Base-by-base conservation (phyloP, 2,888 invertebrate species). In the Dorcus parallelipipedus region DNA sequence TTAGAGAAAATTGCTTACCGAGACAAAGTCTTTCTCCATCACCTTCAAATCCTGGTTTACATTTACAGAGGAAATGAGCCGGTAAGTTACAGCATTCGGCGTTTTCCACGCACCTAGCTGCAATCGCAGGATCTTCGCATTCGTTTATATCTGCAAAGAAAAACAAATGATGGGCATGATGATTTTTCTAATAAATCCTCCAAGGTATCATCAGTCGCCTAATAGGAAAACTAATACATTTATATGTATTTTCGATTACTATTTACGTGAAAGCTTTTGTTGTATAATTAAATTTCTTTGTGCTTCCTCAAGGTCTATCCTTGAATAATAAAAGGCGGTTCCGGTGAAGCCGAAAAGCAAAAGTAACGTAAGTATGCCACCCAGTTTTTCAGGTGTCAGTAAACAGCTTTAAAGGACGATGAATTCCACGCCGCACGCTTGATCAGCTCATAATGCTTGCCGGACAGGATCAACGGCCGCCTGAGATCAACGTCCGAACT, bases 71-170 rank as follows among this genome's bases (percentile, higher is more conserved):
- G 80, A 93, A 96, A 82, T 94, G 93, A 68, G 95, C 91, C 49
- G 95, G 95, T 70, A 95, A 81, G 82, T 96, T 96, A 77, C 95
- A 95, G 79, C 96, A 96, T 78, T 95, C 95, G 43, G 95, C 92
- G 78, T 96, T 94, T 77, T 87, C 84, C 61, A 93, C 95, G 80
- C 95, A 96, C 72, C 92, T 84, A 60, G 89, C 86, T 40, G 92
- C 88, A 72, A 95, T 84, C 62, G 85, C 83, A 63, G 94, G 93
- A 80, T 93, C 91, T 73, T 89, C 88, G 79, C 97, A 97, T 83
- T 97, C 97, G 82, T 97, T 90, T 78, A 97, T 93, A 80, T 94
- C 93, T 93, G 78, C 5, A 78, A 76, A 63, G 39, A 20, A 47
- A 14, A 39, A n/a, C n/a, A n/a, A n/a, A n/a, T n/a, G n/a, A n/a